Evolutionary conservation across 64 coral and sea anemone species (phyloP), one percentile per base, ranked within the genome.

Genomic region (Catalaphyllia jardinei): DNA sequence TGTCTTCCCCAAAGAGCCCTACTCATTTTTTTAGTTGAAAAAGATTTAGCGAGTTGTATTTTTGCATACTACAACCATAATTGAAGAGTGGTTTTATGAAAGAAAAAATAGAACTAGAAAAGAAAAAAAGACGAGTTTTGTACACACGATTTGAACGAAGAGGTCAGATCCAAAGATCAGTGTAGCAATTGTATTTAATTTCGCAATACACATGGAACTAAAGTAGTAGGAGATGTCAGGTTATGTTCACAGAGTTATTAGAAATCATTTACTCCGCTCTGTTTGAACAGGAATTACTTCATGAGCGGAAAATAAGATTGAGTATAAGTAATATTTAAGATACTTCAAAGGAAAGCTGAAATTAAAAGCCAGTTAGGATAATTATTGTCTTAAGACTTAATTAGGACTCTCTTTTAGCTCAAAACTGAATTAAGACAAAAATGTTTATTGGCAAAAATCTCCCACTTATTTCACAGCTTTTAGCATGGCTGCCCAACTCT

Each of bases 231-330:
- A 55, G 1, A 57, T 79, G 22, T 75, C 42, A 67, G 22, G 25
- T 25, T 27, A 0, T 55, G 25, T n/a, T 62, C 61, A 42, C 38
- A 10, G 57, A 60, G 79, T 83, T 85, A 71, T 85, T 49, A 71
- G 14, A 67, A 19, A 46, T 71, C 35, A 71, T 71, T 71, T 71
- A n/a, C 63, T 71, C 38, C 28, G 20, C 22, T n/a, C 35, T 85
- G 81, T 85, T 85, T 85, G 63, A 85, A n/a, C 22, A 85, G 38
- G 42, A 71, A 85, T 85, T 85, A 85, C 31, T 64, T 69, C 63
- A 85, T 85, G 62, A 51, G 62, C 81, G 63, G 35, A 85, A 69
- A 85, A 63, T 51, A 67, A 1, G 22, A 61, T 39, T 60, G 20
- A 67, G 57, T 65, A 17, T 65, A 31, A n/a, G 33, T 33, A 38